These are phyloP conservation scores for Tenthredo scrophulariae DNA, from an alignment of 2,888 invertebrate genomes.

Conservation along the genomic window DNA sequence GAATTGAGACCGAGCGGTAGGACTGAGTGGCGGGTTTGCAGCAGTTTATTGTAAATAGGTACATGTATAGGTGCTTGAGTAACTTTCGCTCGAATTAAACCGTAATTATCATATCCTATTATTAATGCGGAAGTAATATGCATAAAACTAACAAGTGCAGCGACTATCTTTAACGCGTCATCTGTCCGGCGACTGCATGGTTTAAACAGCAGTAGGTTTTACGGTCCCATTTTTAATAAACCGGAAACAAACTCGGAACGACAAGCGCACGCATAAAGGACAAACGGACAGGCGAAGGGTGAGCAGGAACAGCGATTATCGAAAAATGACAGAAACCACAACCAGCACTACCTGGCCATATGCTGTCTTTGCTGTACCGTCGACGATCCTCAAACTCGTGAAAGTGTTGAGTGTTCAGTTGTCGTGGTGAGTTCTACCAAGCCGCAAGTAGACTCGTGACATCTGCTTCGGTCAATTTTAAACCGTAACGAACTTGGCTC, in stretches of 20 bases:
- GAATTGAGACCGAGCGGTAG: slow-evolving; percentile 10
- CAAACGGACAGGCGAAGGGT: slow-evolving; percentile 56
- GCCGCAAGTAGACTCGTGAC: slow-evolving; percentile 4
- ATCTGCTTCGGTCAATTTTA: slow-evolving; percentile 36
- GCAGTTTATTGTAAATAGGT: background rate
- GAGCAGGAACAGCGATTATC: slow-evolving; percentile 68
- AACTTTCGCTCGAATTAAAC: slow-evolving; percentile 26
- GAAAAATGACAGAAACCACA: slow-evolving; percentile 73
- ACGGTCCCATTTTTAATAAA: slow-evolving; percentile 49
- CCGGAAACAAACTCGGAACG: slow-evolving; percentile 47
- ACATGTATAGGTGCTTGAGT: background rate
- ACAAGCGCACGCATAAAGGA: slow-evolving; percentile 11
- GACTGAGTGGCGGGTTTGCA: background rate
- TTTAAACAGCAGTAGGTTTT: slow-evolving; percentile 16
- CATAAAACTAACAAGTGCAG: slow-evolving; percentile 47
- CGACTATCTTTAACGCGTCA: slow-evolving; percentile 34
- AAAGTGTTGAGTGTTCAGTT: slow-evolving; percentile 35
- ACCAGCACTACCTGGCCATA: slow-evolving; percentile 61
- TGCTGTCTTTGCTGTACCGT: background rate
- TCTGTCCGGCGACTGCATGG: slow-evolving; percentile 27
- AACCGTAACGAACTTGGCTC: background rate
- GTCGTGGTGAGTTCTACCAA: slow-evolving; percentile 34
- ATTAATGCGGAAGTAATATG: slow-evolving; percentile 53
- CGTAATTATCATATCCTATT: background rate
- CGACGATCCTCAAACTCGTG: background rate